Evolutionary conservation across 2,888 invertebrate species (phyloP).

Genomic region (Hololepta plana): DNA sequence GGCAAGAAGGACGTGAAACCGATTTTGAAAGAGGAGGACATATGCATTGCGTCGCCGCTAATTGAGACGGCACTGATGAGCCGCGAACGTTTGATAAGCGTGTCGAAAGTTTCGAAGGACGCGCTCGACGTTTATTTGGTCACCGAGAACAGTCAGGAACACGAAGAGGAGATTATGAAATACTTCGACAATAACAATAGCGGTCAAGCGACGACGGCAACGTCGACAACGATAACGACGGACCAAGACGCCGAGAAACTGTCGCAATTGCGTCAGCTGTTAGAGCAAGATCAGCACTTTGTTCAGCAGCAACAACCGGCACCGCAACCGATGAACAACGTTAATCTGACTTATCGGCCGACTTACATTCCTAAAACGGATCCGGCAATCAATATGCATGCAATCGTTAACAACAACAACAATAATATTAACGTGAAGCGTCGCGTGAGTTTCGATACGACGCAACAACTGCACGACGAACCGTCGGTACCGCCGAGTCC

Average conservation of each 20-base stretch:
- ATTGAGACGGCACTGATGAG: conserved; percentile 8
- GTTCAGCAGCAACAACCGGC: conserved; percentile 3
- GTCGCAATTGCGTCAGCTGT: conserved; percentile 51
- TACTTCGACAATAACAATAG: conserved; percentile 50
- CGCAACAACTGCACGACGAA: conserved; percentile 20
- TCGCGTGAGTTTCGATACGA: conserved; percentile 40
- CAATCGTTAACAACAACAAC: not conserved
- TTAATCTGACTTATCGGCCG: too few species aligned
- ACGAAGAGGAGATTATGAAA: conserved; percentile 68
- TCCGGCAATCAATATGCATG: conserved; percentile 4
- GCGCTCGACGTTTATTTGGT: conserved; percentile 66
- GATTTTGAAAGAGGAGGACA: conserved; percentile 6
- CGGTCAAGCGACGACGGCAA: conserved; percentile 10
- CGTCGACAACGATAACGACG: conserved; percentile 12
- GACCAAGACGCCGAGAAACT: conserved; percentile 38
- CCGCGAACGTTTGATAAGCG: conserved; percentile 50
- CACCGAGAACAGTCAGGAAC: conserved; percentile 57
- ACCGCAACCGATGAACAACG: conserved; percentile 1
- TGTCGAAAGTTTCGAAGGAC: conserved; percentile 41
- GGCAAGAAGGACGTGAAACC: conserved; percentile 12
- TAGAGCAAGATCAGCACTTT: conserved; percentile 20
- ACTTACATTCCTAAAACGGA: not conserved
- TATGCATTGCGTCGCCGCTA: conserved; percentile 4
- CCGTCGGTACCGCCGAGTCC: conserved; percentile 50
- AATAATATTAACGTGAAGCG: conserved; percentile 7